A percentile compares a stretch with the other conserved stretches of the same genome.
phyloP scores from a whole-genome alignment of 2,797 vertebrate species.

The Apogon hyalosoma region DNA sequence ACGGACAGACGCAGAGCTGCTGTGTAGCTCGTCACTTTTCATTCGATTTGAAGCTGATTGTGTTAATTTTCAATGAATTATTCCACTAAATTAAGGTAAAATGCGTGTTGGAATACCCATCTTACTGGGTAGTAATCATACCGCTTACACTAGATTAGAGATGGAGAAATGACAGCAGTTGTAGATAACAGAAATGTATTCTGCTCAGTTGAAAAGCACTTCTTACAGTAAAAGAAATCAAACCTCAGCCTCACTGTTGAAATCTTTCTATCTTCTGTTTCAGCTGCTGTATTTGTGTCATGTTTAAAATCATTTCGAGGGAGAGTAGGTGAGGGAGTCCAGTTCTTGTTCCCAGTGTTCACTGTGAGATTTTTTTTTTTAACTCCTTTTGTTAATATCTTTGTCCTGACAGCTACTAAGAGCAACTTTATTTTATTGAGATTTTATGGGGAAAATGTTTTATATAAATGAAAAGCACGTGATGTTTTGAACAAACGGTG shows the following conservation, averaged over 20 bases:
- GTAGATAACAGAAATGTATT: conserved; percentile 26
- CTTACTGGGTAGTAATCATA: conserved; percentile 35
- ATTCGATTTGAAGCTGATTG: neutral
- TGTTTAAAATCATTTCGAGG: conserved; percentile 45
- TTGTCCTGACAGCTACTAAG: conserved; percentile 79
- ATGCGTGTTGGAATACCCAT: conserved; percentile 24
- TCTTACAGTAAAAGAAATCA: conserved; percentile 28
- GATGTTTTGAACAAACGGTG: conserved; percentile 69
- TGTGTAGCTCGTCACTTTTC: conserved; percentile 23
- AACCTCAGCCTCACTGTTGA: conserved; percentile 17
- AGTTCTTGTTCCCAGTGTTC: conserved; percentile 77
- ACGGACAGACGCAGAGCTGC: conserved; percentile 29
- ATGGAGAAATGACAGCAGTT: conserved; percentile 4
- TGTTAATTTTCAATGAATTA: conserved; percentile 24
- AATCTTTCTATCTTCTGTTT: conserved; percentile 51
- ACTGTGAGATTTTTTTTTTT: conserved; percentile 76
- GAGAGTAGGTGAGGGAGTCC: conserved; percentile 38
- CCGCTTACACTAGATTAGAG: conserved; percentile 15
- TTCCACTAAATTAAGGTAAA: conserved; percentile 21
- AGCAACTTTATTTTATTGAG: conserved; percentile 84
- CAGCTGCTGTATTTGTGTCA: conserved; percentile 76
- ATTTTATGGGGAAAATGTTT: conserved; percentile 79
- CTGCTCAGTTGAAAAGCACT: conserved; percentile 24
- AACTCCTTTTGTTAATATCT: conserved; percentile 78
- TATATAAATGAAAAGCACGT: conserved; percentile 75